A percentile compares a stretch with the other conserved stretches of the same genome.
Evolutionary conservation across 2,888 invertebrate species (phyloP).

Genomic region (Cheilosia scutellata): DNA sequence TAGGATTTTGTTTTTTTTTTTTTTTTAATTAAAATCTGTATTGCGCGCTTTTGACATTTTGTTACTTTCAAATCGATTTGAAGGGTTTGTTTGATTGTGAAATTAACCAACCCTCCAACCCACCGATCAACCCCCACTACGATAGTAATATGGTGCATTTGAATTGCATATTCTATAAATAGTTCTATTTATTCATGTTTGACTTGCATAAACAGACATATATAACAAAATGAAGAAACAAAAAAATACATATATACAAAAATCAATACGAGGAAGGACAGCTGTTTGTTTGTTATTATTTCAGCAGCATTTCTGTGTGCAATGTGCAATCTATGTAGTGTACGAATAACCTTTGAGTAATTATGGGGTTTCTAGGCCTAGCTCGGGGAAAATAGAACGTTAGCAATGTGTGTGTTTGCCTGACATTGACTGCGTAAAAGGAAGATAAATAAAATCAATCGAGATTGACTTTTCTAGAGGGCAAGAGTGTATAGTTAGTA

Average conservation of each 20-base stretch:
- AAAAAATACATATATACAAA: conserved; percentile 25
- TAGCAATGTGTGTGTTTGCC: neutral
- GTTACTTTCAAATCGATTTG: conserved; percentile 55
- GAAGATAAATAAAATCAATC: conserved; percentile 67
- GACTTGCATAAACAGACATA: conserved; percentile 27
- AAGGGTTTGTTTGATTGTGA: conserved; percentile 57
- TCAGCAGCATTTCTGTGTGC: conserved; percentile 8
- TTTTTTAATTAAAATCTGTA: neutral
- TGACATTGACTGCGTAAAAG: conserved; percentile 62
- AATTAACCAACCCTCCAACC: neutral
- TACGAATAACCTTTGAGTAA: conserved; percentile 53
- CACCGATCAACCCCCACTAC: neutral
- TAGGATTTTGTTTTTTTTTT: neutral
- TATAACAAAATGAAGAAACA: neutral
- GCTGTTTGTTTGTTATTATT: conserved; percentile 73
- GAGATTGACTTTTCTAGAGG: conserved; percentile 55
- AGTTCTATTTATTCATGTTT: conserved; percentile 42
- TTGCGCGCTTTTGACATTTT: conserved; percentile 51
- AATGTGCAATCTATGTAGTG: conserved; percentile 25
- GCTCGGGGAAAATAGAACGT: conserved; percentile 35
- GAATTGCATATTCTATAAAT: conserved; percentile 52
- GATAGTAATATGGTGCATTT: conserved; percentile 22
- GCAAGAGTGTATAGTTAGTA: neutral
- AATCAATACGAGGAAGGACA: conserved; percentile 73
- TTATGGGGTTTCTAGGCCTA: conserved; percentile 58